Base-by-base conservation (phyloP, 2,888 invertebrate genomes). In the Torymus aiolomorphi region DNA sequence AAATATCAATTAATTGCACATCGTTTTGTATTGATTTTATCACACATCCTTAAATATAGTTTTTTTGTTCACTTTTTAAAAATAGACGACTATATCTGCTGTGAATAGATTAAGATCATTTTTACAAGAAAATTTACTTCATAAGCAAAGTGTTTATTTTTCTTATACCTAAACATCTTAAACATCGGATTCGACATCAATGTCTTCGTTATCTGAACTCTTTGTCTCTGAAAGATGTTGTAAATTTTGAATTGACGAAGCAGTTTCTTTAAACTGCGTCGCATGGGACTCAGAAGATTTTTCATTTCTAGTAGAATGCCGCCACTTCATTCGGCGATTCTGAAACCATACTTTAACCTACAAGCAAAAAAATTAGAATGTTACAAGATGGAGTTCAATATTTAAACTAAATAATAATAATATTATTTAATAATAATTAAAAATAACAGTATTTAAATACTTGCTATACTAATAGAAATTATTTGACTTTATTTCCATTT, bases 271-370 rank as follows among this genome's bases (percentile, higher is more conserved):
- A 31, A 5, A 67, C 24, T 59, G 16, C 42, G 42, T 8, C 8
- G 13, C 52, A 12, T 71, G 61, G 1, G 51, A 13, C 2, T 54
- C 20, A 0, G 14, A 16, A 16, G n/a, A 10, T 66, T 75, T 77
- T 11, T 88, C 88, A 51, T 92, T 93, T 85, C 95, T 95, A 84
- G 94, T 94, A 51, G 94, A 94, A 86, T 96, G 96, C 0, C 96
- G 93, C 96, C 96, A 96, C 89, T 96, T 96, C 96, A 96, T 96
- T 77, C 96, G 93, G 0, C 96, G 93, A 87, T 97, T 97, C 92
- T 97, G 97, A 89, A 97, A 97, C 97, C 97, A 97, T 2, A 97
- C 97, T 91, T 97, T 97, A 1, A 97, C 97, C 95, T 96, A 90
- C 13, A 85, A 78, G 8, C 8, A 42, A 42, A 8, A 1, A 42